Evolutionary conservation across 2,888 invertebrate genomes (phyloP), one percentile per base, ranked within the genome.

Genomic region (Macrosoma leucophasiata): DNA sequence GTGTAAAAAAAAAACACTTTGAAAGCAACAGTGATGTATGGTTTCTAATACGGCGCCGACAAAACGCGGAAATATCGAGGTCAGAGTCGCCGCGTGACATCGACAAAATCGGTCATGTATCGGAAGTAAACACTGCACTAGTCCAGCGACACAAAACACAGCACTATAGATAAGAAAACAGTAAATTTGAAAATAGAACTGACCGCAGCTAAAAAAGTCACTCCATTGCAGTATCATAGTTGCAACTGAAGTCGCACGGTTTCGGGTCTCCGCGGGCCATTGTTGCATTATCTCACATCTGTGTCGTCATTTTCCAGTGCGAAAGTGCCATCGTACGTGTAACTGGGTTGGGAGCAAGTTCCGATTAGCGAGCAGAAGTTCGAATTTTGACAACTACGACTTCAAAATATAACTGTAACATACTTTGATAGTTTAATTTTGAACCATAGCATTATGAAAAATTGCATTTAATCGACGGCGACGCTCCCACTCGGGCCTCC

Each of bases 151-250:
- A 47, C 40, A 35, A 34, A 39, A 38, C 46, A 22, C 27, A 17
- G 13, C 28, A 29, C 37, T 12, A 27, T 25, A 42, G 40, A 41
- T 43, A 41, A 41, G 49, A 41, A 33, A 43, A 40, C n/a, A n/a
- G n/a, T 46, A 33, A 41, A 36, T 52, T 50, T 48, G 37, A 59
- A 59, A 55, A 55, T 41, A 35, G 50, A 64, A 79, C 77, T 71
- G 71, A 81, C 82, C 82, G 60, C 79, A 78, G 46, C 63, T 60
- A 50, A 81, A 65, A 61, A 77, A 77, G 54, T 77, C 82, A 64
- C 73, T 72, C 74, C 78, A 79, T 71, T 76, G 72, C 76, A 81
- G 69, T 70, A 76, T 64, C 79, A 77, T 77, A 59, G 59, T 71
- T 69, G 63, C 66, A 66, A 82, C 82, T 82, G 78, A 75, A 52